Evolutionary conservation across 2,797 vertebrate species (phyloP).

Genomic region (Syngnathus acus): DNA sequence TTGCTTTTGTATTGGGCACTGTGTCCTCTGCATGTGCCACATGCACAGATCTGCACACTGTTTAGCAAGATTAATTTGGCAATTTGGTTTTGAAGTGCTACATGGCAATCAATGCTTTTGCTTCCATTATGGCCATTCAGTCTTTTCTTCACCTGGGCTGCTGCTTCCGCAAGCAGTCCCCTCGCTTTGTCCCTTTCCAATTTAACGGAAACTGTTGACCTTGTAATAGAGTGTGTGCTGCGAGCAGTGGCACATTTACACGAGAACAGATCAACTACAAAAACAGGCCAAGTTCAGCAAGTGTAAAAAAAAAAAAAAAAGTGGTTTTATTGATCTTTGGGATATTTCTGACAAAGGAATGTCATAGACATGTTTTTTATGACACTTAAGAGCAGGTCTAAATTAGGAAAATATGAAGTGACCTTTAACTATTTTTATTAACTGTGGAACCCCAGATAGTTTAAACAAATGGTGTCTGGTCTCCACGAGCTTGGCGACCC

Average conservation of each 20-base stretch:
- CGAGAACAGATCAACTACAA: not conserved
- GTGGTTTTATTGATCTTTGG: not conserved
- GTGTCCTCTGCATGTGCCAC: too few species aligned
- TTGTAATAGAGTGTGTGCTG: not conserved
- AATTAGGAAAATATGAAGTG: not conserved
- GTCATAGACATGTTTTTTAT: not conserved
- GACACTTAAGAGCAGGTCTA: not conserved
- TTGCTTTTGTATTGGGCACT: too few species aligned
- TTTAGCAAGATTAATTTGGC: too few species aligned
- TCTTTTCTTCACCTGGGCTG: not conserved
- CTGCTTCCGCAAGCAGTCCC: not conserved
- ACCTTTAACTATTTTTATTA: not conserved
- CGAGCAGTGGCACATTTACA: not conserved
- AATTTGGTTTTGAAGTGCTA: not conserved
- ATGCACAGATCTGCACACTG: too few species aligned
- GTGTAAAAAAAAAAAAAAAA: not conserved
- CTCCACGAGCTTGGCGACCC: slow-evolving; percentile 14
- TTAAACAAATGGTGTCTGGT: slow-evolving; percentile 7
- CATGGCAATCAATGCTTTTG: not conserved
- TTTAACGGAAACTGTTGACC: not conserved
- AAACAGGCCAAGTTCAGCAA: not conserved
- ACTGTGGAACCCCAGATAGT: not conserved
- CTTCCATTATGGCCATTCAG: not conserved
- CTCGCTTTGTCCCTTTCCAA: not conserved
- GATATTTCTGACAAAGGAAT: not conserved